Percentiles rank a stretch among this genome's conserved stretches.
These are phyloP conservation scores for Pipra filicauda DNA, from an alignment of 2,113 vertebrate genomes.

Conservation along the genomic window DNA sequence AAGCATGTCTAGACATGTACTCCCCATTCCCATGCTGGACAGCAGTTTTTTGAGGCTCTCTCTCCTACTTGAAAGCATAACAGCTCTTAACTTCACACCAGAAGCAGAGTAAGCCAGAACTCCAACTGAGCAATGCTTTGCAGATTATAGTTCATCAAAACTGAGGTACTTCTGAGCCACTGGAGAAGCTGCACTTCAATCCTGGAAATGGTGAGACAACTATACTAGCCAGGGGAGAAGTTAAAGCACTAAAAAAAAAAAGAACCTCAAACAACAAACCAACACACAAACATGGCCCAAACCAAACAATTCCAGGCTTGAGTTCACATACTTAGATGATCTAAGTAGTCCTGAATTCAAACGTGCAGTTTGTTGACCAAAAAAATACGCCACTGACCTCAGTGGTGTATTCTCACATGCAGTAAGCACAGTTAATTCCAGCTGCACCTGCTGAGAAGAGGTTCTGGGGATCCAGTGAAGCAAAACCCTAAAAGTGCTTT, in stretches of 20 bases:
- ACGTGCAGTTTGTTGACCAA: neutral
- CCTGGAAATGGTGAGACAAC: neutral
- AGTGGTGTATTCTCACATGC: neutral
- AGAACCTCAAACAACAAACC: neutral
- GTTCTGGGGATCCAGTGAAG: neutral
- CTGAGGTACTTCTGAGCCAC: fast-evolving
- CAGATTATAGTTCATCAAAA: neutral
- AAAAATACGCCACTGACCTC: neutral
- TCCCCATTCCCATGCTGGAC: neutral
- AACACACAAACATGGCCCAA: neutral
- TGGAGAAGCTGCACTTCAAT: neutral
- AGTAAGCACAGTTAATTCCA: neutral
- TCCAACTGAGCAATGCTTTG: neutral
- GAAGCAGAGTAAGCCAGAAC: neutral
- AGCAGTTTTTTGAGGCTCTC: neutral
- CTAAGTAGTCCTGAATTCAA: neutral
- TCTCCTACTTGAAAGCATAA: neutral
- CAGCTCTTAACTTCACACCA: neutral
- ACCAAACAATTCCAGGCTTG: neutral
- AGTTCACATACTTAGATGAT: neutral
- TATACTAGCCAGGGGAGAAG: neutral
- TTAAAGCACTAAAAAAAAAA: neutral
- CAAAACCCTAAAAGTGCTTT: neutral
- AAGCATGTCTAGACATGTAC: neutral
- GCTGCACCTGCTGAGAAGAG: neutral